These are phyloP conservation scores for Plebejus melissa DNA, from an alignment of 2,888 invertebrate genomes.

Conservation along the genomic window DNA sequence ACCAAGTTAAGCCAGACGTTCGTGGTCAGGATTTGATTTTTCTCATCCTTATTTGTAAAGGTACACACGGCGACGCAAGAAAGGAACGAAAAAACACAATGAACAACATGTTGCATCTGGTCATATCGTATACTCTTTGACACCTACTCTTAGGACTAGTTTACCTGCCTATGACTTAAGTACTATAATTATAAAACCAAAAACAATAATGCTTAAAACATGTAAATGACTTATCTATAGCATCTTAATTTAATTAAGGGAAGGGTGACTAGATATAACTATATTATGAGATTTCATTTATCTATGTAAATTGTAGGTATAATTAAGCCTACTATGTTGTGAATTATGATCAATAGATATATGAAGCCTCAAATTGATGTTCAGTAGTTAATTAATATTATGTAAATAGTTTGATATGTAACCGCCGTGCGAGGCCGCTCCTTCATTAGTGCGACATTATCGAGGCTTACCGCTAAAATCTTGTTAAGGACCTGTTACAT, in stretches of 20 bases:
- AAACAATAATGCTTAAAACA: not conserved
- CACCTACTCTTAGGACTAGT: constrained; percentile 8
- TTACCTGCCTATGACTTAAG: not conserved
- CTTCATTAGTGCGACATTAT: constrained; percentile 19
- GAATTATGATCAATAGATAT: not conserved
- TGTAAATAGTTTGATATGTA: constrained; percentile 15
- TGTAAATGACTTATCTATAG: not conserved
- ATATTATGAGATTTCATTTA: not conserved
- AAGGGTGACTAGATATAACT: not conserved
- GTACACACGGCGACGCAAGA: constrained; percentile 80
- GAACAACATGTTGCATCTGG: constrained; percentile 47
- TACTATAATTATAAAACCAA: not conserved
- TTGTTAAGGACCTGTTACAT: not conserved
- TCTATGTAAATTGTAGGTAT: not conserved
- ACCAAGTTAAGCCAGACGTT: constrained; percentile 99
- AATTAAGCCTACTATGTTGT: not conserved
- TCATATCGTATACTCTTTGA: constrained; percentile 22
- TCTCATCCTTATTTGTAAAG: constrained; percentile 94
- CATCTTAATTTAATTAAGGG: not conserved
- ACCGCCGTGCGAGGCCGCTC: not conserved
- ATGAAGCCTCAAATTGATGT: constrained; percentile 1
- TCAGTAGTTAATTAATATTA: constrained; percentile 23
- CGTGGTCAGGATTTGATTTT: constrained; percentile 98
- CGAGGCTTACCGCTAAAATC: not conserved
- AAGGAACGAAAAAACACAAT: constrained; percentile 73